Percentiles rank a stretch among this genome's conserved stretches.
These are phyloP conservation scores for Acyrthosiphon pisum DNA, from an alignment of 1,140 invertebrate species.

Conservation along the genomic window DNA sequence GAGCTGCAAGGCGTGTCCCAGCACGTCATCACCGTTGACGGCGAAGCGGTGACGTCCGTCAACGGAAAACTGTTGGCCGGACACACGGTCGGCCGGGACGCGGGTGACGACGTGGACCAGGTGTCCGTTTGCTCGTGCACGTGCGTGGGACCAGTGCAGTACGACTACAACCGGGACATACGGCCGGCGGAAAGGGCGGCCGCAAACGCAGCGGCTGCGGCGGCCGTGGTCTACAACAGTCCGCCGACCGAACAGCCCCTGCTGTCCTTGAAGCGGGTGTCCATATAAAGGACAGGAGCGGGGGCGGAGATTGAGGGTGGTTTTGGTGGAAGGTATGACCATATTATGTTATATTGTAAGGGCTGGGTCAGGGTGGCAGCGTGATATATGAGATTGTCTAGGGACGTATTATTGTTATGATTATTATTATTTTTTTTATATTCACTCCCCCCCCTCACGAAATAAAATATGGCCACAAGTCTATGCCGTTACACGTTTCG, in stretches of 20 bases:
- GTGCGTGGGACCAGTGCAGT: constrained; percentile 66
- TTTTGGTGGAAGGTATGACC: too few relatives aligned
- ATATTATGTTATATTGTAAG: too few relatives aligned
- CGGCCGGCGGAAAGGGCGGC: background rate
- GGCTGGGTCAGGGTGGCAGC: background rate
- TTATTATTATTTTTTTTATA: background rate
- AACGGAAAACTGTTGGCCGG: constrained; percentile 71
- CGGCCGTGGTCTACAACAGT: background rate
- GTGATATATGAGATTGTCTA: background rate
- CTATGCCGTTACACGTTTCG: background rate
- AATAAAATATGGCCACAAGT: background rate
- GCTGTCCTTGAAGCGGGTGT: constrained; percentile 4
- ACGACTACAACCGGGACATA: constrained; percentile 59
- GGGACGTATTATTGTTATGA: background rate
- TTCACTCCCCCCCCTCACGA: background rate
- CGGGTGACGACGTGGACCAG: constrained; percentile 66
- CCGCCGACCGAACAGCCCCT: constrained; percentile 2
- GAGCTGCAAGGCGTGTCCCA: constrained; percentile 73
- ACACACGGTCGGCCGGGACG: constrained; percentile 62
- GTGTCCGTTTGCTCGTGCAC: constrained; percentile 77
- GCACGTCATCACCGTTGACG: constrained; percentile 79
- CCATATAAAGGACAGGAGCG: background rate
- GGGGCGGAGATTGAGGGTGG: background rate
- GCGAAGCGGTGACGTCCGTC: constrained; percentile 76
- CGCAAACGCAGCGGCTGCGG: background rate